Conservation (phyloP, 2,888 invertebrate species). For the Amblyjoppa fuscipennis region DNA sequence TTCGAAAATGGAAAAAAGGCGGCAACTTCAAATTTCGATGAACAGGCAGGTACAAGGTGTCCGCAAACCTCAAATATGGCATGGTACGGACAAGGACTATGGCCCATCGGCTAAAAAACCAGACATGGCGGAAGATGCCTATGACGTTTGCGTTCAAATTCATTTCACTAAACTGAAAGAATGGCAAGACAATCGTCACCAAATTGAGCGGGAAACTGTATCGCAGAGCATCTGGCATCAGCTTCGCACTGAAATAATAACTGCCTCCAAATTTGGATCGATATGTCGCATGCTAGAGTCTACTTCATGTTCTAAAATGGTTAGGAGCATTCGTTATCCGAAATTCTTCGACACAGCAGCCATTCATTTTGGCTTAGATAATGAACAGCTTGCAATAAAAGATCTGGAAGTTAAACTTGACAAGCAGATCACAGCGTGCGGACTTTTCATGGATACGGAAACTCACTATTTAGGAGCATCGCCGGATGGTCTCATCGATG, state of each 20-base stretch:
- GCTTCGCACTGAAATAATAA: conserved; percentile 53
- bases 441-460: conserved; percentile 73
- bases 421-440: conserved; percentile 65
- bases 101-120: conserved; percentile 7
- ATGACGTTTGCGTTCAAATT: conserved; percentile 1
- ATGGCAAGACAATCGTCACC: conserved; percentile 15
- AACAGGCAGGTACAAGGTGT: background rate
- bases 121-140: background rate
- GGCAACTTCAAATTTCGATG: background rate
- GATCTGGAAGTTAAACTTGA: conserved; percentile 9
- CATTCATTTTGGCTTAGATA: conserved; percentile 62
- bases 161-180: background rate
- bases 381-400: conserved; percentile 59
- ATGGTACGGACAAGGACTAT: background rate
- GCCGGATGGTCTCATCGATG: conserved; percentile 71
- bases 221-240: conserved; percentile 27
- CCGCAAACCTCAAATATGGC: background rate
- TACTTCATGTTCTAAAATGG: conserved; percentile 56
- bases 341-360: conserved; percentile 50
- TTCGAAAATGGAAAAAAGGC: conserved; percentile 25
- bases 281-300: conserved; percentile 59
- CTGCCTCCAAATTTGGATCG: conserved; percentile 68
- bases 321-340: conserved; percentile 65
- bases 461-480: conserved; percentile 68
- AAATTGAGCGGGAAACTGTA: conserved; percentile 45